Percentiles rank a stretch among this genome's conserved stretches.
Conservation (phyloP, 2,113 vertebrate genomes). For the Andinoacara biseriatus region DNA sequence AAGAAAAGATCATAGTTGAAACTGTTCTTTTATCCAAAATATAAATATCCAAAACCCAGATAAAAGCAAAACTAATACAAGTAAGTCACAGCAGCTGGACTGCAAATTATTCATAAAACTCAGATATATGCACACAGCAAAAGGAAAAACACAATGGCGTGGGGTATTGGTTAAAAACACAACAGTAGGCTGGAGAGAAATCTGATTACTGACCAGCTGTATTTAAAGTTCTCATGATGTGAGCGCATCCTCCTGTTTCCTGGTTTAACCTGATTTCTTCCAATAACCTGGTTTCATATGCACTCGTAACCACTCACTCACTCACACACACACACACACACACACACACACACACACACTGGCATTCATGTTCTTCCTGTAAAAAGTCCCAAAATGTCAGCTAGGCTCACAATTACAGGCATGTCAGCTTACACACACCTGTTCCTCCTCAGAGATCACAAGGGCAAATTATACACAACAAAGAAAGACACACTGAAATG, state of each 20-base stretch:
- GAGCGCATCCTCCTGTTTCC: conserved; percentile 27
- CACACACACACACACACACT: neutral
- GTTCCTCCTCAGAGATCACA: conserved; percentile 31
- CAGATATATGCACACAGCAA: neutral
- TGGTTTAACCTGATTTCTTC: conserved; percentile 23
- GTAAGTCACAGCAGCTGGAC: conserved; percentile 3
- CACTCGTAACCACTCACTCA: neutral
- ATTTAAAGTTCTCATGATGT: conserved; percentile 25
- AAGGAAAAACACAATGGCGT: neutral
- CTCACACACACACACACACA: neutral
- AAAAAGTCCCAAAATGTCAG: conserved; percentile 20
- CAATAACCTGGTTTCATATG: conserved; percentile 3
- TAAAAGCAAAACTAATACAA: conserved; percentile 3
- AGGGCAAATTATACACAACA: conserved; percentile 21
- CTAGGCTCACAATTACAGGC: conserved; percentile 17
- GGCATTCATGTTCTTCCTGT: conserved; percentile 16
- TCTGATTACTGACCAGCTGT: conserved; percentile 29
- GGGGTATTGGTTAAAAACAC: neutral
- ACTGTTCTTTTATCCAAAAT: conserved; percentile 8
- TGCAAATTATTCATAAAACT: neutral
- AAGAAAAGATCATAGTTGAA: neutral
- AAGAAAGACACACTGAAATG: neutral
- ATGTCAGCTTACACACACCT: conserved; percentile 44
- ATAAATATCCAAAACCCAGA: conserved; percentile 17
- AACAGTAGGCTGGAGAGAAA: conserved; percentile 20